Base-by-base conservation (phyloP, 2,888 invertebrate species). In the Drosophila anomalata region DNA sequence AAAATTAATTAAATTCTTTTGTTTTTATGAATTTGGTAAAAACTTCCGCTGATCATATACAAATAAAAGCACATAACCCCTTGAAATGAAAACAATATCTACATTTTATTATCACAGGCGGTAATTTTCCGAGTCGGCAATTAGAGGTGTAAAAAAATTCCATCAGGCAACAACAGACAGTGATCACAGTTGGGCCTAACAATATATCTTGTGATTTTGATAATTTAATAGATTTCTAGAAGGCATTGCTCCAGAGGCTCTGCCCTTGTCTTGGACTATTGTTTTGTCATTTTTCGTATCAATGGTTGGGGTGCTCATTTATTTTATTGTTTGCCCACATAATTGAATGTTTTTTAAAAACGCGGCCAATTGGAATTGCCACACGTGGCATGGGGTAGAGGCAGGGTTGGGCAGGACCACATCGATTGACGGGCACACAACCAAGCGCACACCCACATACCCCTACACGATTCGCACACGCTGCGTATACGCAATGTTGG, bases 251-350 rank as follows among this genome's bases (percentile, higher is more conserved):
- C 39, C 24, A 39, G 9, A 42, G 54, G n/a, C 48, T 51, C 42
- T 52, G 65, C 11, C 55, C 54, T 50, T 55, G 55, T 29, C 44
- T 20, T 41, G 50, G 44, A 9, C 24, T 51, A 46, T 61, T 55
- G 50, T 47, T 69, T 70, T 48, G 58, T 51, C 41, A 41, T 52
- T 62, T 59, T 20, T 42, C 44, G 50, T 24, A 71, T 52, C 52
- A 51, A 36, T 56, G 39, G 26, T 44, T 31, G 24, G 53, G 12
- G 53, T 7, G 63, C 61, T 80, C 70, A 78, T 74, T 68, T 76
- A 78, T 63, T 76, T 69, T 54, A 76, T 86, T 82, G 84, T 82
- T 82, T 80, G 81, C 72, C 46, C 73, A 73, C 73, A 84, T 87
- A 82, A 87, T 82, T 87, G 74, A 87, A 78, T 87, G 76, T 73